Evolutionary conservation across 2,888 invertebrate species (phyloP).

Genomic region (Tineola bisselliella): DNA sequence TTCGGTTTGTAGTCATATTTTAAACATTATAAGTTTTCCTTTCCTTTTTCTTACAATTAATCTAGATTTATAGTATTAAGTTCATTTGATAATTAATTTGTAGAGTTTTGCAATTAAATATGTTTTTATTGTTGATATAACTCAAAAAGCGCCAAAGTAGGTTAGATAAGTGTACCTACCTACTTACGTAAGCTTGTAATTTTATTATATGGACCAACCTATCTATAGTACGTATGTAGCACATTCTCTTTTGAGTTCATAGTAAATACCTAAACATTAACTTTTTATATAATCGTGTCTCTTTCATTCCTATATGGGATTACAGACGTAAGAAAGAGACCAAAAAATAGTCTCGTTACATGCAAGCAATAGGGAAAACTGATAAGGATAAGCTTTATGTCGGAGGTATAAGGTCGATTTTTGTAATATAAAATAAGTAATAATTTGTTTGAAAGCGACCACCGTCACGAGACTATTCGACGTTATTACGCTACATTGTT

Average conservation of each 20-base stretch:
- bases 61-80: too few relatives aligned
- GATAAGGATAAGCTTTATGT: not conserved
- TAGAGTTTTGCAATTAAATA: too few relatives aligned
- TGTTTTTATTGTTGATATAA: too few relatives aligned
- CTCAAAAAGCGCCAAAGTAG: not conserved
- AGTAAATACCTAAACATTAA: conserved; percentile 65
- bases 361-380: conserved; percentile 31
- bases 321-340: conserved; percentile 60
- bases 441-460: conserved; percentile 19
- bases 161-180: conserved; percentile 21
- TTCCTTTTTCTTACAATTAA: too few relatives aligned
- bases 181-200: conserved; percentile 56
- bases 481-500: not conserved
- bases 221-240: conserved; percentile 21
- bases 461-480: conserved; percentile 47
- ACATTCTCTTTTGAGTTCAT: conserved; percentile 45
- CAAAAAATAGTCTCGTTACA: conserved; percentile 56
- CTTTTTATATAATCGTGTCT: conserved; percentile 55
- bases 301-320: conserved; percentile 50
- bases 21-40: too few relatives aligned
- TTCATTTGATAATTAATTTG: not conserved
- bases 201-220: conserved; percentile 55
- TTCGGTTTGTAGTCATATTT: too few relatives aligned
- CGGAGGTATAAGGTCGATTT: conserved; percentile 29
- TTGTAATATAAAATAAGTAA: conserved; percentile 18